phyloP scores from a whole-genome alignment of 1,140 invertebrate species.

The Gerris buenoi region DNA sequence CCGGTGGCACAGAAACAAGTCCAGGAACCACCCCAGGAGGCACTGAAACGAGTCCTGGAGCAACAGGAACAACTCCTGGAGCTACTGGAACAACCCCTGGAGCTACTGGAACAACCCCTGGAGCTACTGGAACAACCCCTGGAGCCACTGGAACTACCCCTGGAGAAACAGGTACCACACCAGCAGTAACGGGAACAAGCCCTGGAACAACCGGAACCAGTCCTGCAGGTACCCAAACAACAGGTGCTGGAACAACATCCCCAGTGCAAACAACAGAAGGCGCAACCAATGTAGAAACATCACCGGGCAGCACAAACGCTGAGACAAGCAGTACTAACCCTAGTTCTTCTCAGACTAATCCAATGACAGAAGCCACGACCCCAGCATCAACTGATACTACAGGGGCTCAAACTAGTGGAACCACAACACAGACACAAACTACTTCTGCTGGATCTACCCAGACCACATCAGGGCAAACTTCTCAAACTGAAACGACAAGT shows the following conservation, averaged over 20 bases:
- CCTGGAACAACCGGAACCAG: constrained; percentile 20
- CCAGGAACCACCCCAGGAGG: constrained; percentile 10
- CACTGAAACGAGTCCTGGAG: too few species aligned
- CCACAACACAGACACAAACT: constrained; percentile 8
- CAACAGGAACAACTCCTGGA: too few species aligned
- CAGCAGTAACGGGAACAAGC: constrained; percentile 16
- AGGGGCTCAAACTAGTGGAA: constrained; percentile 15
- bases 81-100: too few species aligned
- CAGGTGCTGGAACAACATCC: constrained; percentile 21
- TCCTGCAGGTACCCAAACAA: constrained; percentile 22
- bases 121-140: too few species aligned
- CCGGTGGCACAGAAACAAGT: neutral
- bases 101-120: too few species aligned
- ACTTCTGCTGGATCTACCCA: constrained; percentile 10
- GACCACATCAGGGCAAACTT: constrained; percentile 6
- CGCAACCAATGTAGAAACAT: too few species aligned
- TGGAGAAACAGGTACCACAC: constrained; percentile 13
- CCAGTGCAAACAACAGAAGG: constrained; percentile 11
- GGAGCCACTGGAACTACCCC: too few species aligned
- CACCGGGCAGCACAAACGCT: constrained; percentile 5
- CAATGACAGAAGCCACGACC: constrained; percentile 15
- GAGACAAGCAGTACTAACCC: neutral
- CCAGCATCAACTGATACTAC: constrained; percentile 9
- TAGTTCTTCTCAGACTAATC: constrained; percentile 15
- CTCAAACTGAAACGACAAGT: neutral